phyloP scores from a whole-genome alignment of 2,888 invertebrate species.

The Amphimallon solstitiale region DNA sequence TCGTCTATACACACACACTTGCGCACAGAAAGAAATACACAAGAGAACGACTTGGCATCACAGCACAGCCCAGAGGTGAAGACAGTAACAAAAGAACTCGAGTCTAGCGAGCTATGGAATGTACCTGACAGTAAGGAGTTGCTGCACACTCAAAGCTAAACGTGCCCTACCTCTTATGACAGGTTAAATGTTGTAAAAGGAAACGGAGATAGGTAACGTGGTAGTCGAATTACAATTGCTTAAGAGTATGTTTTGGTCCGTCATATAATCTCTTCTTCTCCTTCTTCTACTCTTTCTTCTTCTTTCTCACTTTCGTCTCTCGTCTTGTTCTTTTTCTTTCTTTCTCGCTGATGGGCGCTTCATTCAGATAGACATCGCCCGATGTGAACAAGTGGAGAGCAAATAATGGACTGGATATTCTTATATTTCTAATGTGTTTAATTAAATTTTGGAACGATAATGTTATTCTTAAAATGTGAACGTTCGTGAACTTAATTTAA shows the following conservation, averaged over 20 bases:
- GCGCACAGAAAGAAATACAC: neutral
- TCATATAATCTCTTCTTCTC: constrained; percentile 22
- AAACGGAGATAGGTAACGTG: constrained; percentile 33
- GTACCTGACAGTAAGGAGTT: constrained; percentile 40
- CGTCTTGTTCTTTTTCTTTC: neutral
- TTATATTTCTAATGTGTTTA: constrained; percentile 24
- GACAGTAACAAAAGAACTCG: constrained; percentile 46
- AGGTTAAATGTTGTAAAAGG: constrained; percentile 34
- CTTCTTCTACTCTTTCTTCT: neutral
- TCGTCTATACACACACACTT: too few species aligned
- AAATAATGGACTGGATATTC: constrained; percentile 28
- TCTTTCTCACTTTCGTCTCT: too few species aligned
- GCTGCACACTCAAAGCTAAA: constrained; percentile 33
- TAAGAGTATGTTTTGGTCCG: constrained; percentile 26
- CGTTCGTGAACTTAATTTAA: too few species aligned
- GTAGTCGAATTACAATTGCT: constrained; percentile 31
- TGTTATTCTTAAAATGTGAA: too few species aligned
- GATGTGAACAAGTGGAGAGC: constrained; percentile 30
- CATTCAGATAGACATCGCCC: constrained; percentile 32
- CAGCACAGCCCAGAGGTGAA: constrained; percentile 43
- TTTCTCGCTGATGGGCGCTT: constrained; percentile 21
- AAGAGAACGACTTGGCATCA: constrained; percentile 39
- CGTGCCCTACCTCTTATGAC: constrained; percentile 36
- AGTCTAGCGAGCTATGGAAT: constrained; percentile 44
- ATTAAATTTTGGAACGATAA: neutral